Evolutionary conservation across 2,113 vertebrate genomes (phyloP).

Genomic region (Dendropsophus ebraccatus): DNA sequence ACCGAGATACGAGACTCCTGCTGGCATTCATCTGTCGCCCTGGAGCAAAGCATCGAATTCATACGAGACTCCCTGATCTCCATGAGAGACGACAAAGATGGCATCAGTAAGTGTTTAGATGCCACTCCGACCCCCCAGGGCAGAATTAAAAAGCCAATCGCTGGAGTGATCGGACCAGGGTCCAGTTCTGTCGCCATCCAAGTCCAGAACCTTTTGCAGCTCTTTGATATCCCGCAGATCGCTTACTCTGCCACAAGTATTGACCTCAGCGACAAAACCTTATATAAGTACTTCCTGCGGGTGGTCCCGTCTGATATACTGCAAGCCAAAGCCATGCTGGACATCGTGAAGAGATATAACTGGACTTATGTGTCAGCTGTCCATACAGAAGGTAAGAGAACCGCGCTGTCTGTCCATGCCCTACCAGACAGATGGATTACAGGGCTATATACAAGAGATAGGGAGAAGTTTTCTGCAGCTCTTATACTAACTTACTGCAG

Average conservation of each 20-base stretch:
- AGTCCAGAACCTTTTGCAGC: constrained; percentile 96
- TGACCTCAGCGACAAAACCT: constrained; percentile 95
- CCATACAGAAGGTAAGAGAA: constrained; percentile 93
- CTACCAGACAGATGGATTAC: too few species aligned
- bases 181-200: constrained; percentile 98
- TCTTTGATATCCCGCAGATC: constrained; percentile 98
- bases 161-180: constrained; percentile 95
- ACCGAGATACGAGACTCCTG: constrained; percentile 98
- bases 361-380: constrained; percentile 99
- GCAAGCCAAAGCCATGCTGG: constrained; percentile 94
- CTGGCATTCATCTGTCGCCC: constrained; percentile 96
- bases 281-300: constrained; percentile 96
- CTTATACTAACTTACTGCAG: too few species aligned
- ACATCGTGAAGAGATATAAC: constrained; percentile 97
- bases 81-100: constrained; percentile 92
- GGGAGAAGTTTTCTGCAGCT: too few species aligned
- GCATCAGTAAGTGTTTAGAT: constrained; percentile 87
- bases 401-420: not conserved
- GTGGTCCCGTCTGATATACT: constrained; percentile 96
- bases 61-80: constrained; percentile 98
- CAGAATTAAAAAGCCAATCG: constrained; percentile 92
- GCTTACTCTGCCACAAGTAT: constrained; percentile 98
- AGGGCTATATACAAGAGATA: too few species aligned
- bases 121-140: constrained; percentile 80
- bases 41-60: constrained; percentile 99